Evolutionary conservation across 2,797 vertebrate species (phyloP), one percentile per base, ranked within the genome.

Genomic region (Alectoris magna): DNA sequence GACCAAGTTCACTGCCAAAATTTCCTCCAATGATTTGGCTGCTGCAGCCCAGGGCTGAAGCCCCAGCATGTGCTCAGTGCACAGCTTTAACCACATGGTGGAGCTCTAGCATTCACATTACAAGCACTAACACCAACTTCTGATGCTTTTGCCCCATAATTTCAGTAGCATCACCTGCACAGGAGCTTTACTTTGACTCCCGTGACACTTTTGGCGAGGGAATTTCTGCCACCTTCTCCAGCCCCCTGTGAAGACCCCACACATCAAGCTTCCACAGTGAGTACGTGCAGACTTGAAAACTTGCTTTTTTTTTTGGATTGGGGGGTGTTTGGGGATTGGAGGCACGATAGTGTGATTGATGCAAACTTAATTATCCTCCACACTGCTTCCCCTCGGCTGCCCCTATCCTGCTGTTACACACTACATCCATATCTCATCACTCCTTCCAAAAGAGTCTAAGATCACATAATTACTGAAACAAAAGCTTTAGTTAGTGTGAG

Each of bases 191-290:
- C 31, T 39, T 51, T 0, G 1, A 46, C 31, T 34, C 26, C 14
- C 71, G 26, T 0, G 11, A 6, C 29, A 36, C 63, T 59, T 36
- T 39, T 0, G 0, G 31, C 4, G 10, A 79, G 27, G 13, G 10
- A 55, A 15, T 2, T 7, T 31, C 72, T 62, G 41, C 59, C 2
- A 1, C 27, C 58, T 17, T 34, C 44, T 34, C 46, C 75, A 79
- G 71, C 21, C 3, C 17, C 2, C 0, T 26, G 34, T 43, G 67
- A 7, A 58, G 41, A 1, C n/a, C 23, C 46, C 34, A 43, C 43
- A 14, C 18, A 41, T 17, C 6, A 0, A 77, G 58, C 22, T 55
- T 4, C 43, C 46, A 10, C 3, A 46, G 14, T 2, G 56, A 26
- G 51, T 27, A 23, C 24, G 6, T 0, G 3, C 48, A 64, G 34